A percentile compares a stretch with the other conserved stretches of the same genome.
phyloP scores from a whole-genome alignment of 2,888 invertebrate genomes.

The Dicyrtoma fusca region DNA sequence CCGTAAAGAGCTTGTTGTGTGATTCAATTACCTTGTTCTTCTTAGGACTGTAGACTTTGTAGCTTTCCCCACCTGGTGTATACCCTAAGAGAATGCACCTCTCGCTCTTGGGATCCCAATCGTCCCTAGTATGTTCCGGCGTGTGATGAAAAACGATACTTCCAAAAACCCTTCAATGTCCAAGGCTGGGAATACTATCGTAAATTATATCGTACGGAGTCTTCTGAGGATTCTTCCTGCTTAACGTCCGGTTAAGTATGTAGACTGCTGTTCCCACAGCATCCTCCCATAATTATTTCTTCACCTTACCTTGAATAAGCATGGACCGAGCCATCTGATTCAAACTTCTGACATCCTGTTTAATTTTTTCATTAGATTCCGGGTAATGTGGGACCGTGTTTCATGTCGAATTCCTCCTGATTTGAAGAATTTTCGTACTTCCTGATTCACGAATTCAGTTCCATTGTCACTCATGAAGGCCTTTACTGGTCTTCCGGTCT shows the following conservation, averaged over 20 bases:
- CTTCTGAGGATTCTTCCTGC: conserved; percentile 37
- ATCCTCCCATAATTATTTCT: conserved; percentile 59
- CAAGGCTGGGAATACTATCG: conserved; percentile 48
- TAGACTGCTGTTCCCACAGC: conserved; percentile 58
- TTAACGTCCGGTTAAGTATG: conserved; percentile 54
- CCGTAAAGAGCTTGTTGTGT: too few relatives aligned
- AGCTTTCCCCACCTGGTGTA: not conserved
- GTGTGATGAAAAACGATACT: conserved; percentile 44
- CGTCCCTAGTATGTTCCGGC: not conserved
- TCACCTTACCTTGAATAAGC: too few relatives aligned
- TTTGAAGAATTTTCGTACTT: not conserved
- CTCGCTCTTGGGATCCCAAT: not conserved
- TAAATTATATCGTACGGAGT: conserved; percentile 55
- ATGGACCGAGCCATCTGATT: too few relatives aligned
- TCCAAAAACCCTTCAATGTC: conserved; percentile 53
- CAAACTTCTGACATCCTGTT: too few relatives aligned
- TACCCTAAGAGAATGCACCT: conserved; percentile 17
- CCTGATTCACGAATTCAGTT: conserved; percentile 3
- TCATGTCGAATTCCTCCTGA: conserved; percentile 3
- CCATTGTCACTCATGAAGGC: conserved; percentile 16
- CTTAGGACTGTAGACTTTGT: not conserved
- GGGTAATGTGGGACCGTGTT: not conserved
- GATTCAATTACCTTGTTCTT: too few relatives aligned
- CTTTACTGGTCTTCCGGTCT: conserved; percentile 14
- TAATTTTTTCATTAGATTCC: conserved; percentile 58